Evolutionary conservation across 2,888 invertebrate genomes (phyloP).

Genomic region (Cerastoderma edule): DNA sequence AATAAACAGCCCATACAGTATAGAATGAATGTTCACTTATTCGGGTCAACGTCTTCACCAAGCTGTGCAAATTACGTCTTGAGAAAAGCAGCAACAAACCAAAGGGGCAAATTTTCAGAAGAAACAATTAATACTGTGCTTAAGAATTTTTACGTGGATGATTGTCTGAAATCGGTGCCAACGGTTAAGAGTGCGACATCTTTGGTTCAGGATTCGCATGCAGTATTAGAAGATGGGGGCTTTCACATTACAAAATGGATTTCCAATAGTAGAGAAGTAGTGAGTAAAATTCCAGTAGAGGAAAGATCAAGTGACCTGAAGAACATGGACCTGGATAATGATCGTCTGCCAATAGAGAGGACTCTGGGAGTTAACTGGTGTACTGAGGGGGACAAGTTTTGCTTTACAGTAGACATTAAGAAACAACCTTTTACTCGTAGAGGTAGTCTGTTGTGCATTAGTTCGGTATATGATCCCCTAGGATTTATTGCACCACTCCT

Average conservation of each 20-base stretch:
- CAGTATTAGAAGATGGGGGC: conserved; percentile 40
- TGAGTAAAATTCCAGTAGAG: conserved; percentile 39
- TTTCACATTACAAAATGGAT: conserved; percentile 57
- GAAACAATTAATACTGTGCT: conserved; percentile 30
- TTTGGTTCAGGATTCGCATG: conserved; percentile 18
- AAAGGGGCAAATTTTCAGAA: background rate
- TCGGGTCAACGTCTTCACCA: too few relatives aligned
- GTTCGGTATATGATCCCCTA: conserved; percentile 50
- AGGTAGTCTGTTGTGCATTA: conserved; percentile 46
- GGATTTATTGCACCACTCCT: conserved; percentile 40
- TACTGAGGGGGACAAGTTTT: conserved; percentile 33
- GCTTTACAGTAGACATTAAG: conserved; percentile 30
- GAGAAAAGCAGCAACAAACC: conserved; percentile 15
- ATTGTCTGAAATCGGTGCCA: conserved; percentile 42
- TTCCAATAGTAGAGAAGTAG: conserved; percentile 42
- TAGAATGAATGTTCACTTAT: conserved; percentile 28
- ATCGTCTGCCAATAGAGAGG: conserved; percentile 37
- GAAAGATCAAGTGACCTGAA: conserved; percentile 37
- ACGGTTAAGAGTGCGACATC: conserved; percentile 10
- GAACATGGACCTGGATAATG: conserved; percentile 34
- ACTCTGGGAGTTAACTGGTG: conserved; percentile 48
- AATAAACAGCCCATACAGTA: background rate
- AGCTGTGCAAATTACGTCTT: conserved; percentile 40
- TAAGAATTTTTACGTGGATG: conserved; percentile 49
- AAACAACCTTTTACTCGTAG: conserved; percentile 45